These are phyloP conservation scores for Alentia gelatinosa DNA, from an alignment of 2,888 invertebrate genomes.

Conservation along the genomic window DNA sequence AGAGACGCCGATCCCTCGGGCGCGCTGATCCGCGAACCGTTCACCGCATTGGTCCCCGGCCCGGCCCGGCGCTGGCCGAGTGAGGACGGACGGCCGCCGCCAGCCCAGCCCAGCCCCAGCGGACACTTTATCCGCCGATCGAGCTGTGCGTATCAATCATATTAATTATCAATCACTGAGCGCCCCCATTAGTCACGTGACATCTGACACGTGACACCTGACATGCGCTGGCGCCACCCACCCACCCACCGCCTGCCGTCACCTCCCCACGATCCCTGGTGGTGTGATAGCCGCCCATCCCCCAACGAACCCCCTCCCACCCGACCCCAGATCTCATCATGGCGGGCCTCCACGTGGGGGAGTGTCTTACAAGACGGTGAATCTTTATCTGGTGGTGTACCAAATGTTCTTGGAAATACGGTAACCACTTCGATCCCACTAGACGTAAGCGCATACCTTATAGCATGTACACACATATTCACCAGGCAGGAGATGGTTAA, in stretches of 20 bases:
- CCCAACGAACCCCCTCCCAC: neutral
- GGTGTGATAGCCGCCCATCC: too few species aligned
- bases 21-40: neutral
- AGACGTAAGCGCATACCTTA: too few species aligned
- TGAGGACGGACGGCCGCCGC: neutral
- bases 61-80: neutral
- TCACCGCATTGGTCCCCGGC: neutral
- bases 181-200: constrained; percentile 37
- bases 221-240: neutral
- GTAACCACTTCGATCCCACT: too few species aligned
- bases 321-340: too few species aligned
- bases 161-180: constrained; percentile 44
- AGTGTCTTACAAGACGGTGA: neutral
- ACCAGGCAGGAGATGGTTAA: too few species aligned
- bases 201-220: constrained; percentile 37
- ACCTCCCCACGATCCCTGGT: too few species aligned
- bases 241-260: too few species aligned
- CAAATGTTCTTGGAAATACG: too few species aligned
- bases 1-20: neutral
- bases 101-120: neutral
- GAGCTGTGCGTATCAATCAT: constrained; percentile 5
- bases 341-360: neutral
- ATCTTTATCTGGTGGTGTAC: too few species aligned
- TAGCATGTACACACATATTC: too few species aligned
- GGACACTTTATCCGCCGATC: constrained; percentile 6